Evolutionary conservation across 2,888 invertebrate genomes (phyloP), one percentile per base, ranked within the genome.

Genomic region (Macrophya annulata): DNA sequence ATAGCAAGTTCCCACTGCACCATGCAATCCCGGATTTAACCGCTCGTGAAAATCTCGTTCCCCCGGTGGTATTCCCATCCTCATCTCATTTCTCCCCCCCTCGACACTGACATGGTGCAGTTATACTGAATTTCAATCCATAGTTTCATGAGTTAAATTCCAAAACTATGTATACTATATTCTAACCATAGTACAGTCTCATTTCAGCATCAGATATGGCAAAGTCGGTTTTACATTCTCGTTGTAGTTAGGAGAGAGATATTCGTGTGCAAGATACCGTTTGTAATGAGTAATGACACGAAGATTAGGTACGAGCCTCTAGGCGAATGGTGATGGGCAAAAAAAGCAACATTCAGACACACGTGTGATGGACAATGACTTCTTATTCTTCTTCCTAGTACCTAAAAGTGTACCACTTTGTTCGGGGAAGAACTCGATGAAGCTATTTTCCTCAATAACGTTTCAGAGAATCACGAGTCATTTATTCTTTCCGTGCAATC

Each of bases 21-120:
- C 12, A 25, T 62, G 62, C 62, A 62, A 62, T 62, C 62, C 25
- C 6, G 62, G 62, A 62, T 62, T 62, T 62, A 68, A 68, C 68
- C 68, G 68, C 68, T 68, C 31, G 68, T 68, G 68, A 68, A 68
- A 68, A 68, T 37, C 68, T 37, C 68, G 68, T 37, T 17, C 17
- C 15, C 55, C 55, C 51, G 51, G 51, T 5, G 15, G 15, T 51
- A 4, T 17, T 17, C 6, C 6, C n/a, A n/a, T 55, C 55, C 55
- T 4, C 62, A 10, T 12, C 10, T 21, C 62, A 25, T 9, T 10
- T 62, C 25, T 62, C 31, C 37, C 4, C 5, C 17, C 68, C 17
- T 31, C 5, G 21, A 37, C 6, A 37, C 15, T 68, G 15, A 5
- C 37, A 68, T 25, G 12, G 62, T 62, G 62, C n/a, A 55, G 55